Evolutionary conservation across 2,113 vertebrate genomes (phyloP), one percentile per base, ranked within the genome.

Genomic region (Danionella cerebrum): DNA sequence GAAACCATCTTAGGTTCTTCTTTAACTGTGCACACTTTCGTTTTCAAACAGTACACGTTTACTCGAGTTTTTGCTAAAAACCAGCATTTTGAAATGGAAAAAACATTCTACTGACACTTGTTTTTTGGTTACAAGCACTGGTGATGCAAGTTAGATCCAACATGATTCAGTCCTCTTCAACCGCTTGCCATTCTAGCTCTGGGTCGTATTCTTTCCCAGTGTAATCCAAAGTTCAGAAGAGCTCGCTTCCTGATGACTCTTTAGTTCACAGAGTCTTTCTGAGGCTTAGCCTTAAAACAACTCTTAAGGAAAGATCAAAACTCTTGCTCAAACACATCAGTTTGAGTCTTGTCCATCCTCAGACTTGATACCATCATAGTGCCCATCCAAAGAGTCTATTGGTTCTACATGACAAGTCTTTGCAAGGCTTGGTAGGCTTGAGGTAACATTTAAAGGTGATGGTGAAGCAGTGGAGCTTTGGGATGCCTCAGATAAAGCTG

Each of bases 71-170:
- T 51, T 84, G 86, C 82, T 84, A 86, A 89, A 89, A 92, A 90
- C 92, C 93, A 92, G 93, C 92, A 91, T 90, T 84, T 89, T 91
- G 83, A 89, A 89, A 89, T 90, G 90, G 89, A 92, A 95, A 95
- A 45, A 90, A 88, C 93, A 95, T 93, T 93, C 91, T 92, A 92
- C 90, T 85, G 85, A 88, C 90, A 88, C 87, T 87, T 89, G 59
- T 91, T 91, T 93, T n/a, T 97, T 98, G 92, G 94, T 98, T 98
- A 96, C 91, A 95, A 97, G 95, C 95, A 98, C 97, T 97, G 94
- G 94, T 94, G 96, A 97, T 95, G 92, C 93, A 97, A 93, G 93
- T 93, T 92, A 91, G 95, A 91, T 94, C 75, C 75, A 89, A 91
- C 86, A 90, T 89, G 91, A 92, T 91, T 89, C 88, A 89, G 88